Conservation (phyloP, 2,113 vertebrate species). For the Tragelaphus strepsiceros region DNA sequence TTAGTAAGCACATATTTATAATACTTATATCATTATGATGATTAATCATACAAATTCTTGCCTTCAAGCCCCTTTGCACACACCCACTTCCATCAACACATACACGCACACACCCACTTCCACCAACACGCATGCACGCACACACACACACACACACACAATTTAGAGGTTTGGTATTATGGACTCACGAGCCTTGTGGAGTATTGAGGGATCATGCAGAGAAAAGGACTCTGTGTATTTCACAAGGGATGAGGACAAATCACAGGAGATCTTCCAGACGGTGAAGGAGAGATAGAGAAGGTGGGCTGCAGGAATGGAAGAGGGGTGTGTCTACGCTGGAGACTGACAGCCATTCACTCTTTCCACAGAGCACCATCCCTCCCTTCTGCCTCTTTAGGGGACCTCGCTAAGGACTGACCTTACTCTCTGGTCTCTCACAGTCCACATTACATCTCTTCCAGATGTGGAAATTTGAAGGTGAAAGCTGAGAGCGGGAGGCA, state of each 20-base stretch:
- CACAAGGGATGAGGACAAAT: background rate
- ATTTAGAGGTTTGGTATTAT: background rate
- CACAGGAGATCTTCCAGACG: background rate
- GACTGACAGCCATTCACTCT: background rate
- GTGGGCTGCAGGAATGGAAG: background rate
- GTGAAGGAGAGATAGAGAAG: background rate
- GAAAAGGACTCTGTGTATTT: background rate
- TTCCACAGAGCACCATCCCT: fast-evolving
- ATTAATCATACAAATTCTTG: background rate
- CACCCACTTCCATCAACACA: background rate
- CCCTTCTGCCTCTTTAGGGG: fast-evolving
- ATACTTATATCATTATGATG: background rate
- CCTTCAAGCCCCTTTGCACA: background rate
- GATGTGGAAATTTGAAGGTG: background rate
- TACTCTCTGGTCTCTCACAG: fast-evolving
- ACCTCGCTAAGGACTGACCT: background rate
- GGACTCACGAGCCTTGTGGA: background rate
- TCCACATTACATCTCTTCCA: background rate
- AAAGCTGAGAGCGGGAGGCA: background rate
- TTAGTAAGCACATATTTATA: background rate
- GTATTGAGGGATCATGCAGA: background rate
- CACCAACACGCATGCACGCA: background rate
- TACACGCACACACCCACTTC: background rate
- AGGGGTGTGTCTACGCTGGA: fast-evolving
- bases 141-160: background rate